Evolutionary conservation across 2,113 vertebrate species (phyloP).

Genomic region (Naja naja): DNA sequence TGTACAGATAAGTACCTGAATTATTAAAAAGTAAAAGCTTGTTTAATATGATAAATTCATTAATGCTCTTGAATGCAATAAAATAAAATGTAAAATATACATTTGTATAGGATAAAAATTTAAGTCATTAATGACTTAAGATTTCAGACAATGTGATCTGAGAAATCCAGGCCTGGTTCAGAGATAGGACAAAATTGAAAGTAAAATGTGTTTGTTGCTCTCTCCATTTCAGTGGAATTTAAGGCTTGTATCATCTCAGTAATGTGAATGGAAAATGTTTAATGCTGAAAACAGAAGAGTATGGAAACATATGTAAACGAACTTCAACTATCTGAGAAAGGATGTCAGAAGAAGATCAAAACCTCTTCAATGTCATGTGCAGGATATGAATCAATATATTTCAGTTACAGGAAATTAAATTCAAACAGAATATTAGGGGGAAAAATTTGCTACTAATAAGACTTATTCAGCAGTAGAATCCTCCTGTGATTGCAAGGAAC

Average conservation of each 20-base stretch:
- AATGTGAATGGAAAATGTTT: neutral
- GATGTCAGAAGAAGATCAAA: neutral
- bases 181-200: neutral
- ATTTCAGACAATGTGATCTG: neutral
- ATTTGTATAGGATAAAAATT: neutral
- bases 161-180: neutral
- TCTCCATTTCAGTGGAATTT: too few species aligned
- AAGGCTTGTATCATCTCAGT: neutral
- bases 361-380: neutral
- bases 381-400: neutral
- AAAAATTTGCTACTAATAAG: neutral
- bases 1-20: too few species aligned
- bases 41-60: neutral
- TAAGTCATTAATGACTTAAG: neutral
- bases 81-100: neutral
- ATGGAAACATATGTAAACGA: neutral
- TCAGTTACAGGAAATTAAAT: neutral
- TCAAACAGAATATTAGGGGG: neutral
- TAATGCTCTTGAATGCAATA: neutral
- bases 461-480: neutral
- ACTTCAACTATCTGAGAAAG: neutral
- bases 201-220: too few species aligned
- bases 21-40: neutral
- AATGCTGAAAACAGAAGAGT: neutral
- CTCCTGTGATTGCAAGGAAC: neutral